phyloP scores from a whole-genome alignment of 2,888 invertebrate species.

The Epirrita christyi region DNA sequence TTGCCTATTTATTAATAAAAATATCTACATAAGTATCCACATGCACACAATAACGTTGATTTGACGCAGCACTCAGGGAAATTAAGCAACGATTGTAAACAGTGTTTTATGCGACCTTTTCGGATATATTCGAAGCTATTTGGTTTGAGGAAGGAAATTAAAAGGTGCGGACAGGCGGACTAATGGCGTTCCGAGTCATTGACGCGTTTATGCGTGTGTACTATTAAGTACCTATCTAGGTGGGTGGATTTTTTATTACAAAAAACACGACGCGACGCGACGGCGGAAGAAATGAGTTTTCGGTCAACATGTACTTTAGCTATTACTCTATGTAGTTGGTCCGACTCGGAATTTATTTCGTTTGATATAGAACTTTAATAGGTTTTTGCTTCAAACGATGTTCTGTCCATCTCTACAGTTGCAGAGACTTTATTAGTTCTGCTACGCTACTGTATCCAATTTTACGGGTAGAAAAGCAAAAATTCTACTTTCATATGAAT shows the following conservation, averaged over 20 bases:
- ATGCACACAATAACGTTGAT: conserved; percentile 29
- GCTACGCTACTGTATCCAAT: too few relatives aligned
- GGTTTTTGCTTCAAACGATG: too few relatives aligned
- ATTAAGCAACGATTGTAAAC: conserved; percentile 44
- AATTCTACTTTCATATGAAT: too few relatives aligned
- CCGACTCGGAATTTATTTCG: not conserved
- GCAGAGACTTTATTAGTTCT: too few relatives aligned
- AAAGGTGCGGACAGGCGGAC: conserved; percentile 43
- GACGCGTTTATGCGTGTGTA: conserved; percentile 8
- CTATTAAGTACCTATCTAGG: conserved; percentile 11
- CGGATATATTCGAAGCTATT: conserved; percentile 38
- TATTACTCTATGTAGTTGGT: too few relatives aligned
- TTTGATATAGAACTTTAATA: not conserved
- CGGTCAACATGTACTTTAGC: conserved; percentile 1
- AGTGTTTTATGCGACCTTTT: conserved; percentile 35
- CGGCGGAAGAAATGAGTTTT: conserved; percentile 17
- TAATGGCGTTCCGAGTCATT: conserved; percentile 40
- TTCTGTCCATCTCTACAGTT: too few relatives aligned
- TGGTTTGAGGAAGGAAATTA: conserved; percentile 51
- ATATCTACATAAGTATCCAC: too few relatives aligned
- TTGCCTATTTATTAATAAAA: too few relatives aligned
- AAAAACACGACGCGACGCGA: conserved; percentile 11
- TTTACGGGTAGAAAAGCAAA: too few relatives aligned
- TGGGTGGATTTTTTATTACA: conserved; percentile 21
- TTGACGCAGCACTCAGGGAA: conserved; percentile 48